phyloP scores from a whole-genome alignment of 2,888 invertebrate species.

The Cantharis lateralis region DNA sequence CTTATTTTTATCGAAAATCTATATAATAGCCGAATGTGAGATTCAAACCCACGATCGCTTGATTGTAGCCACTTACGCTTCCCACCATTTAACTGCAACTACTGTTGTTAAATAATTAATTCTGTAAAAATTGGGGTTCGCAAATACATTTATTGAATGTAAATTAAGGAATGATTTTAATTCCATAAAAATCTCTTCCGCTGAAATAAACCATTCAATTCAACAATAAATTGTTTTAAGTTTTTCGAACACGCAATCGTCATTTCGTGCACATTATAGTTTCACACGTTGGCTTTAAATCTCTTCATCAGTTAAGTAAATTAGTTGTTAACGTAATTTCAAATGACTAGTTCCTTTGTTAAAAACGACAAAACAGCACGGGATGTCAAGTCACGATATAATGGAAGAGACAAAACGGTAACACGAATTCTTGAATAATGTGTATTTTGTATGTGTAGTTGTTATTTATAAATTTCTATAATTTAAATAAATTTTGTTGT shows the following conservation, averaged over 20 bases:
- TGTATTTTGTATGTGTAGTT: constrained; percentile 1
- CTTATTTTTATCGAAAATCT: not conserved
- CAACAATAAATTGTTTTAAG: not conserved
- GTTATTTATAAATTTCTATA: not conserved
- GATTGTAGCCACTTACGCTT: not conserved
- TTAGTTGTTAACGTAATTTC: constrained; percentile 3
- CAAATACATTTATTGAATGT: not conserved
- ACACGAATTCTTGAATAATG: constrained; percentile 19
- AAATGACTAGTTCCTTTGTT: constrained; percentile 3
- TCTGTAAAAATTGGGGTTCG: not conserved
- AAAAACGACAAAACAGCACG: constrained; percentile 15
- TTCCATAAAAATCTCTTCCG: not conserved
- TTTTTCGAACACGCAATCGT: not conserved
- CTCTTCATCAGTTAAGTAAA: constrained; percentile 1
- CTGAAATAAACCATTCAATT: not conserved
- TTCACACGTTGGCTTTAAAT: not conserved
- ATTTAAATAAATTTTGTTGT: not conserved
- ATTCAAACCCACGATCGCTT: not conserved
- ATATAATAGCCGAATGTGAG: not conserved
- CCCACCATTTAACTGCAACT: not conserved
- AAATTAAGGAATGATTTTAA: not conserved
- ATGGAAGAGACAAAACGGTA: constrained; percentile 15
- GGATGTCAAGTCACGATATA: constrained; percentile 18
- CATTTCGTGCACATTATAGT: not conserved
- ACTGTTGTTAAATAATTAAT: not conserved